A percentile compares a stretch with the other conserved stretches of the same genome.
Conservation (phyloP, 2,113 vertebrate genomes). For the Lophotis ruficrista region DNA sequence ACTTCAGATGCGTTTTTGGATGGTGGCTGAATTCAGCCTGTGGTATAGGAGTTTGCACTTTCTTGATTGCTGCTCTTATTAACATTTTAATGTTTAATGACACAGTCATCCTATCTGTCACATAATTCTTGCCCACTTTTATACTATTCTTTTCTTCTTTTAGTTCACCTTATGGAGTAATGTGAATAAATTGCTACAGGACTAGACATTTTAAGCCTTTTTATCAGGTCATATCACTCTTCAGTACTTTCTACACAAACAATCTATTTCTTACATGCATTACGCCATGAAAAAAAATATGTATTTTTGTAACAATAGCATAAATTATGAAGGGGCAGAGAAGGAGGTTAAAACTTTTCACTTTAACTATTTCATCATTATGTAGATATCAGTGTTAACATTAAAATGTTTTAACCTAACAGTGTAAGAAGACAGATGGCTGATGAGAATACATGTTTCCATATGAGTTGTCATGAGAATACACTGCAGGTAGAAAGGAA, state of each 20-base stretch:
- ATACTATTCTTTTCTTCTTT: not conserved
- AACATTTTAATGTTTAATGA: constrained; percentile 9
- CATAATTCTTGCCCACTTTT: not conserved
- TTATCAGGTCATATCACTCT: constrained; percentile 1
- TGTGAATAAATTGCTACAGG: not conserved
- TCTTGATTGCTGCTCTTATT: not conserved
- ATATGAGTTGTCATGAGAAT: not conserved
- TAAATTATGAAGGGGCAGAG: not conserved
- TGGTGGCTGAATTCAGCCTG: not conserved
- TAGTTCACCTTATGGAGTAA: not conserved
- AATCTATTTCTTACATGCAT: not conserved
- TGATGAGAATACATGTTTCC: not conserved
- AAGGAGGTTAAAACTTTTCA: not conserved
- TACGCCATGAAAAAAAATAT: not conserved
- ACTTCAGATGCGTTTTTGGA: not conserved
- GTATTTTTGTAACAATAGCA: not conserved
- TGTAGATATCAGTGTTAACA: not conserved
- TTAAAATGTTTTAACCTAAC: not conserved
- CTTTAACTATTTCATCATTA: constrained; percentile 3
- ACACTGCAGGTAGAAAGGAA: not conserved
- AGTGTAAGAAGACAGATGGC: not conserved
- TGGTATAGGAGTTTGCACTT: not conserved
- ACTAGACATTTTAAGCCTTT: not conserved
- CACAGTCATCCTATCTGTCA: not conserved
- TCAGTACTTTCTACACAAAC: not conserved